phyloP scores from a whole-genome alignment of 2,113 vertebrate genomes.

The Reinhardtius hippoglossoides region DNA sequence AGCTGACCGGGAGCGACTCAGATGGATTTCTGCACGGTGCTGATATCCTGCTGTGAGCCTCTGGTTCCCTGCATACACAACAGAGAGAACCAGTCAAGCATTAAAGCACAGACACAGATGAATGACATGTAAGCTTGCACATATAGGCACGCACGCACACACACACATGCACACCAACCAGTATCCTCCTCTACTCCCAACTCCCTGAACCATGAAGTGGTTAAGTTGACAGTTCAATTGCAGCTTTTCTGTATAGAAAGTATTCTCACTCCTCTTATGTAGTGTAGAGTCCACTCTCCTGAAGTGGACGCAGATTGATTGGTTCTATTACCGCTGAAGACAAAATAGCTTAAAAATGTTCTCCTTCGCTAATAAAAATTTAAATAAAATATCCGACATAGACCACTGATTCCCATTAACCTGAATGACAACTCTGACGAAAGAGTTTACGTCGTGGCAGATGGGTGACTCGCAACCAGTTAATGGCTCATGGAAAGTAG shows the following conservation, averaged over 20 bases:
- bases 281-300: constrained; percentile 39
- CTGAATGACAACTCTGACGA: constrained; percentile 55
- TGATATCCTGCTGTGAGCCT: constrained; percentile 62
- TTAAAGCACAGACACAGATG: constrained; percentile 34
- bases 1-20: constrained; percentile 58
- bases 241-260: constrained; percentile 46
- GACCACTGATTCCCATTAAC: constrained; percentile 56
- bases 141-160: neutral
- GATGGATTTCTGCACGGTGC: constrained; percentile 68
- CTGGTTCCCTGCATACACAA: constrained; percentile 43
- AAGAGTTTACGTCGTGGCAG: constrained; percentile 60
- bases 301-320: constrained; percentile 65
- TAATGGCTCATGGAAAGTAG: constrained; percentile 62
- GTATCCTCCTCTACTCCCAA: constrained; percentile 50
- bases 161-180: constrained; percentile 18
- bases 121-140: constrained; percentile 41
- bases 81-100: constrained; percentile 50
- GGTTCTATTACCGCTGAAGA: constrained; percentile 42
- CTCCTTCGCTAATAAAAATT: constrained; percentile 29
- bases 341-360: constrained; percentile 30
- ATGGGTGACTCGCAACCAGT: constrained; percentile 60
- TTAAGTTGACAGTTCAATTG: constrained; percentile 80
- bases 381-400: constrained; percentile 37
- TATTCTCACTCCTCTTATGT: constrained; percentile 38
- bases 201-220: constrained; percentile 74